These are phyloP conservation scores for Ctenoplectra terminalis DNA, from an alignment of 1,140 invertebrate genomes.

Conservation along the genomic window DNA sequence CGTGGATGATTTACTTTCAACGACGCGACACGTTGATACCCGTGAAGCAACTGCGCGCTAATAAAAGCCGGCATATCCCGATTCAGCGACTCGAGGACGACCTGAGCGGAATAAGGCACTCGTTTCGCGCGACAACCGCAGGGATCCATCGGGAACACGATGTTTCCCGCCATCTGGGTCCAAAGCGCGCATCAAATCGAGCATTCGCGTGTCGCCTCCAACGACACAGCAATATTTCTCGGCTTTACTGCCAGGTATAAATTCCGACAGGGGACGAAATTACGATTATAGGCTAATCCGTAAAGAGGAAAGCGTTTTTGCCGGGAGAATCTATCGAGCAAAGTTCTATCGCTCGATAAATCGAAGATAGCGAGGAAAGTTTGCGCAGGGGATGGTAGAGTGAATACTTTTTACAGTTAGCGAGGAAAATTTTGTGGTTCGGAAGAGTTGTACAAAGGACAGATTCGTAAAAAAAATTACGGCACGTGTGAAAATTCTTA, in stretches of 20 bases:
- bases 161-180: background rate
- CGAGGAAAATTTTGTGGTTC: background rate
- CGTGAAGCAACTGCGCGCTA: constrained; percentile 38
- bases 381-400: background rate
- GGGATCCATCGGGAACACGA: background rate
- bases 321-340: background rate
- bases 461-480: too few relatives aligned
- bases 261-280: constrained; percentile 32
- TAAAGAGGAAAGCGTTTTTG: background rate
- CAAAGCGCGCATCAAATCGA: background rate
- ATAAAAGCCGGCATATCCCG: constrained; percentile 54
- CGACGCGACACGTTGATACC: constrained; percentile 32
- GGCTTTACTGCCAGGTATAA: constrained; percentile 33
- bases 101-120: background rate
- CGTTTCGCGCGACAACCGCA: background rate
- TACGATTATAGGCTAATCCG: constrained; percentile 43
- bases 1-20: constrained; percentile 65
- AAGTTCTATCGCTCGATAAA: constrained; percentile 24
- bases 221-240: constrained; percentile 2
- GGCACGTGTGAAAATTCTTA: background rate
- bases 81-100: background rate
- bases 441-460: too few relatives aligned
- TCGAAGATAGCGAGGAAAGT: constrained; percentile 3
- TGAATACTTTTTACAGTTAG: background rate
- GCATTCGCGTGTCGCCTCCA: constrained; percentile 19